Evolutionary conservation across 2,888 invertebrate genomes (phyloP), one percentile per base, ranked within the genome.

Genomic region (Fissipunctia ypsillon): DNA sequence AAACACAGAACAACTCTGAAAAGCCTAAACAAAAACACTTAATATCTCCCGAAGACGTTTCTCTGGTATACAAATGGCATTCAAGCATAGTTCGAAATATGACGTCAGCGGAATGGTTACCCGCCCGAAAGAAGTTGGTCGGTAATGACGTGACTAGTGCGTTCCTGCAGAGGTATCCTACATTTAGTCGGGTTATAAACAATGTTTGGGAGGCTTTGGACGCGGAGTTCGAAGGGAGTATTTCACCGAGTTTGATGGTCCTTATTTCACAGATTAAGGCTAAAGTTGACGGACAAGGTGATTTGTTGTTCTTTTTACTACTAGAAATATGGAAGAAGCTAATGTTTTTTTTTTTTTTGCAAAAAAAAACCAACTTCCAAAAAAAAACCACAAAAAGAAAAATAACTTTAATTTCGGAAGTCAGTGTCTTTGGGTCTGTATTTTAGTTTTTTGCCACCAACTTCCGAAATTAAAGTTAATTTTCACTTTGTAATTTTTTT

Each of bases 21-120:
- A 87, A 86, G 19, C 77, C 80, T 54, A 94, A 94, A 89, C 79
- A 85, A 0, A 90, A 88, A 80, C 89, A 91, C 12, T 84, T 96
- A 19, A 92, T 97, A 12, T 94, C 94, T 5, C 88, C 95, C 0
- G 96, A 97, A 31, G 97, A 97, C 83, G 93, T 97, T 0, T 93
- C 96, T 25, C 93, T 97, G 38, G 96, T 98, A 60, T 96, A 97
- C 83, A 94, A 96, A 78, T 95, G 97, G 86, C 97, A 98, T 93
- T 96, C 97, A 0, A 94, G 92, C 28, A 96, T 98, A 48, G 94
- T 97, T 25, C 95, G 94, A 48, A 94, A 94, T n/a, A 96, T 96
- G 91, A 97, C 97, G 0, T 92, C 93, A 76, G 96, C 97, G 0
- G 97, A 97, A 91, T 98, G 97, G 97, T 87, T 97, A 83, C 90